Base-by-base conservation (phyloP, 2,797 vertebrate species). In the Echiichthys vipera region DNA sequence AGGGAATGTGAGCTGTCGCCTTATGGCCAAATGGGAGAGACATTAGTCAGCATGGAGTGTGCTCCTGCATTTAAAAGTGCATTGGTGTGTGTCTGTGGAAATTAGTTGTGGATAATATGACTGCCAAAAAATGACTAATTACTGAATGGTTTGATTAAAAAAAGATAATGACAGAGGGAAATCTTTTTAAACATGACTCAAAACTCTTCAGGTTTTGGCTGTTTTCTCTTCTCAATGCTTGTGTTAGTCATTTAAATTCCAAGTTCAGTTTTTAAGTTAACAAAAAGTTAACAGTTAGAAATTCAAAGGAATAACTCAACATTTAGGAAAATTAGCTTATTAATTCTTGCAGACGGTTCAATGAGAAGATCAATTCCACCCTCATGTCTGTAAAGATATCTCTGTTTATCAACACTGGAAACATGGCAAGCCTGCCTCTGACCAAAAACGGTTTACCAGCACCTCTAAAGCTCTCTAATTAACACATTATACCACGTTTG, bases 1-100 rank as follows among this genome's bases (percentile, higher is more conserved):
- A 12, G 30, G 62, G 66, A 65, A 66, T 75, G 71, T 58, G 69
- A 72, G 56, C 53, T 22, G 42, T 62, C 57, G 71, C 63, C 50
- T 47, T 13, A 32, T 9, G 36, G 53, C 56, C 65, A 22, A 57
- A 54, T 6, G 17, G 56, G 22, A 29, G 36, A 65, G 64, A 57
- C 63, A 51, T 82, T 34, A 63, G 62, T 80, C 78, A 73, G 53
- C 18, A 3, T 39, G 56, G 29, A 53, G 58, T 40, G 37, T 53
- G 57, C 37, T 46, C 61, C 27, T 53, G 55, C 39, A 59, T 74
- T 63, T 56, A 12, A 64, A 54, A 59, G 36, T 59, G 29, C n/a
- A 37, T 10, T 53, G 18, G 22, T 12, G 5, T 74, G 37, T 54
- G 50, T 68, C 51, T 46, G 46, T 13, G 25, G 24, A 29, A 53